Evolutionary conservation across 2,888 invertebrate species (phyloP).

Genomic region (Glaucopsyche alexis): DNA sequence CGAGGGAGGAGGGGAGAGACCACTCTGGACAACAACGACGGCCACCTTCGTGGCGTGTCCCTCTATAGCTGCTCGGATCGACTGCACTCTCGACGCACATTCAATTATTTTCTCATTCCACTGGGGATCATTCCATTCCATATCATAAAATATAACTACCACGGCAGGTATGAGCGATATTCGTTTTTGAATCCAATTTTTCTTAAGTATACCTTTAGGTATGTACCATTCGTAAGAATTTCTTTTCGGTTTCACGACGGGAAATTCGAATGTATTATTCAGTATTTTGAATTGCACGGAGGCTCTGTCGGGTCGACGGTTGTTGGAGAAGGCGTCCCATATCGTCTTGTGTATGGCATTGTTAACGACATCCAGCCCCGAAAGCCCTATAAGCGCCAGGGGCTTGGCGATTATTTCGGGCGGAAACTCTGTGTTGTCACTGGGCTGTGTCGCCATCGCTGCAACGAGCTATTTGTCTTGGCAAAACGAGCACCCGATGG

Average conservation of each 20-base stretch:
- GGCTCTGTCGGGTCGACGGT: constrained; percentile 89
- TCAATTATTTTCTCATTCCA: constrained; percentile 98
- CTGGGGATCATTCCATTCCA: constrained; percentile 97
- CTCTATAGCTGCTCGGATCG: constrained; percentile 86
- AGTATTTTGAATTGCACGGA: constrained; percentile 91
- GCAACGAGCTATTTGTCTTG: constrained; percentile 29
- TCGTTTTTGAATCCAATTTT: constrained; percentile 97
- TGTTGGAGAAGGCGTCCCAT: constrained; percentile 95
- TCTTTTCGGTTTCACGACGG: constrained; percentile 90
- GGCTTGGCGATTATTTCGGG: constrained; percentile 91
- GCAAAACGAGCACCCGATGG: constrained; percentile 29
- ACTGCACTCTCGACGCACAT: constrained; percentile 93
- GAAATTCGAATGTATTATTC: constrained; percentile 91
- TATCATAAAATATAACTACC: constrained; percentile 96
- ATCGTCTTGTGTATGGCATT: constrained; percentile 94
- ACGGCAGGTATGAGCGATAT: constrained; percentile 94
- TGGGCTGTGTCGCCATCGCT: constrained; percentile 77
- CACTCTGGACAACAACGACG: constrained; percentile 94
- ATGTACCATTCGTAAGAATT: constrained; percentile 97
- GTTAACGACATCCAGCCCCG: constrained; percentile 91
- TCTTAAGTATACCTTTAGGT: constrained; percentile 95
- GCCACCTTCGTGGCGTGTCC: constrained; percentile 88
- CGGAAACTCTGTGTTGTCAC: constrained; percentile 86
- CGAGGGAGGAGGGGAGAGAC: constrained; percentile 86
- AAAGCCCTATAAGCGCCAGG: constrained; percentile 91